Evolutionary conservation across 2,888 invertebrate genomes (phyloP), one percentile per base, ranked within the genome.

Genomic region (Polyommatus icarus): DNA sequence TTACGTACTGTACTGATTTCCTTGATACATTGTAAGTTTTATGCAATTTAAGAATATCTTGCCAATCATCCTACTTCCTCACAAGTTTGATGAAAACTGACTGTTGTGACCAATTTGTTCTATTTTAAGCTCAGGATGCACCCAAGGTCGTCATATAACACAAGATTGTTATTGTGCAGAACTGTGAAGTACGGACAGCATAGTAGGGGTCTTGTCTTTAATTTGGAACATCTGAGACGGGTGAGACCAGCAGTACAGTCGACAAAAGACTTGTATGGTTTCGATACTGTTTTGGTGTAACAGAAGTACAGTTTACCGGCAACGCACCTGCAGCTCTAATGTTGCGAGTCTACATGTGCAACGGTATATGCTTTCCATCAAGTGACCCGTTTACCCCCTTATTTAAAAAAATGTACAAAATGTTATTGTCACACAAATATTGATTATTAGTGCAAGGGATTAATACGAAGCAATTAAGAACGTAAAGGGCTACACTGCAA

Each of bases 101-200:
- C 67, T 24, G 71, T 20, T 24, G 50, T 75, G 50, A 73, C 32
- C 61, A 77, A 59, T 72, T 59, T 50, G 57, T 76, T 79, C 78
- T 81, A 80, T 81, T 80, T 80, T 75, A 36, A 81, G 78, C 79
- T 72, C 82, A 87, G 88, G 89, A 89, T 87, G 85, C 86, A 83
- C 82, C 81, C 85, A 86, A 92, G 93, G 93, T 90, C 89, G 84
- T 81, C 81, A 81, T 80, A 81, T 84, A 83, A 84, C 84, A 83
- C 90, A 89, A 91, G 90, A 92, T 93, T 76, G 46, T 57, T 59
- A 57, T 77, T 77, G 29, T 93, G 91, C 87, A 81, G 84, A 85
- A 87, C 88, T 91, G 87, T 89, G 89, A 90, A 90, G 77, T 78
- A 71, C 75, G 76, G 61, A 78, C 79, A 76, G 61, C 8, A 24